Base-by-base conservation (phyloP, 2,113 vertebrate genomes). In the Malurus melanocephalus region DNA sequence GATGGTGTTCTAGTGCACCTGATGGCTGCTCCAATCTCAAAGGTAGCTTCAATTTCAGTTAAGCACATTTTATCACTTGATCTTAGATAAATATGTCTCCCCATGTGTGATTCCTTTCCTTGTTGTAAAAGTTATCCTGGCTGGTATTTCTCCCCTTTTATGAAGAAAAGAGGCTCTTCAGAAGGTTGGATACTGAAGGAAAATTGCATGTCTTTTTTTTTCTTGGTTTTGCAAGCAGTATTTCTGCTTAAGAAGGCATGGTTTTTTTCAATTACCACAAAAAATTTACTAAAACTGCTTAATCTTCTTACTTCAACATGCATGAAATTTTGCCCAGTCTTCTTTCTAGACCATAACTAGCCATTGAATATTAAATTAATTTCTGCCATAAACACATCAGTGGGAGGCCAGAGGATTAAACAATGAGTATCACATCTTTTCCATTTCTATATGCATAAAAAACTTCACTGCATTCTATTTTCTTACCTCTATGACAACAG, bases 241-340 rank as follows among this genome's bases (percentile, higher is more conserved):
- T 85, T 90, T 87, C 79, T 87, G 67, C 64, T 74, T 73, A 79
- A 79, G 42, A 26, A 52, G 9, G 71, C 23, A 79, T 10, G 4
- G 7, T 87, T 87, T 94, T 87, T 88, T 69, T 73, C 78, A 87
- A 80, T 80, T 82, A 89, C 2, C 2, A 43, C 1, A 16, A 35
- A 68, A 43, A 86, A 57, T 16, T 3, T 35, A 65, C 28, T 55
- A 13, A 43, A 89, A 56, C n/a, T 49, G n/a, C 19, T 77, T 83
- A 91, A 94, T 89, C 60, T 23, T 85, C 68, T 90, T 77, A 91
- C 45, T 91, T 95, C 48, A 56, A 91, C 26, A 92, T 24, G 42
- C 82, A 77, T 9, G 24, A 91, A 72, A 68, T 20, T 71, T 65
- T 42, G 22, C 57, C 52, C 7, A 64, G 40, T 66, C 52, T 80